Evolutionary conservation across 2,797 vertebrate species (phyloP).

Genomic region (Phataginus tricuspis): DNA sequence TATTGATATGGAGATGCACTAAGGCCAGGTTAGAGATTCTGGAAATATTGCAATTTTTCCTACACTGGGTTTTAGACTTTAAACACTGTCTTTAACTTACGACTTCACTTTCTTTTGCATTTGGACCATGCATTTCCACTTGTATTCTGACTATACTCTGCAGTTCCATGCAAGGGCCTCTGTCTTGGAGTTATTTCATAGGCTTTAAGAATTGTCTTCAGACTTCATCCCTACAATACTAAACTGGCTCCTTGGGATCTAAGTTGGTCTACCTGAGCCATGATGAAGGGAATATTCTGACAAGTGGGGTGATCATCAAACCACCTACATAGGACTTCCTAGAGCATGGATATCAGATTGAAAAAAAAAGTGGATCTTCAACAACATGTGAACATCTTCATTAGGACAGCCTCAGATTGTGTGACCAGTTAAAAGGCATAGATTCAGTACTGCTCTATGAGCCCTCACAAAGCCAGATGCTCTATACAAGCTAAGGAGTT

Average conservation of each 20-base stretch:
- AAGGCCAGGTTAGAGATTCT: too few species aligned
- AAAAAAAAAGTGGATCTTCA: neutral
- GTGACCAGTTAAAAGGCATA: neutral
- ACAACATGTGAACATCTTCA: neutral
- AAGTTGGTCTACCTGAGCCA: neutral
- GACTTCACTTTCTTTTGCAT: neutral
- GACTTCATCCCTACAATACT: neutral
- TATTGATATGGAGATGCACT: too few species aligned
- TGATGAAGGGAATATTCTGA: neutral
- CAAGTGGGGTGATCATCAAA: neutral
- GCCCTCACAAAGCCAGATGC: neutral
- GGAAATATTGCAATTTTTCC: too few species aligned
- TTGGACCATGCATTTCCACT: neutral
- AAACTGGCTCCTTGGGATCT: neutral
- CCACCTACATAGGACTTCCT: neutral
- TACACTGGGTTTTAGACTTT: neutral
- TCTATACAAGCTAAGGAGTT: neutral
- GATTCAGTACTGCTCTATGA: neutral
- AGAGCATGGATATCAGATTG: neutral
- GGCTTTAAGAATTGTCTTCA: neutral
- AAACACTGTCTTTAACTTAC: neutral
- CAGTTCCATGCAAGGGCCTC: neutral
- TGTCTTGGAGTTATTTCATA: neutral
- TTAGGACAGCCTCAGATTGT: neutral
- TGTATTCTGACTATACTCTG: neutral